These are phyloP conservation scores for Vipera latastei DNA, from an alignment of 2,797 vertebrate genomes.

Conservation along the genomic window DNA sequence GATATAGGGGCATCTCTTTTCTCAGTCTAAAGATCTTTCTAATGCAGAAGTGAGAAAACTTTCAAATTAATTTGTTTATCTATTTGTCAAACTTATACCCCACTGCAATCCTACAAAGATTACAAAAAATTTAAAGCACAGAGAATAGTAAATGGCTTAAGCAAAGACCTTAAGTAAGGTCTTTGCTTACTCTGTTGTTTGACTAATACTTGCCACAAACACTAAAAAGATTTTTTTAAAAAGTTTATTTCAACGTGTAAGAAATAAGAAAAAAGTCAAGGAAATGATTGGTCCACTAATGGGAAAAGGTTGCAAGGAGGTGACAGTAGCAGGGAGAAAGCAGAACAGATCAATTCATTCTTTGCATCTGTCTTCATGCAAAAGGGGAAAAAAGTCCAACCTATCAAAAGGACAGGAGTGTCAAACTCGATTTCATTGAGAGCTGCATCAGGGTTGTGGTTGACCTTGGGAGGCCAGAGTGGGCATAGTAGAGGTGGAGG, in stretches of 20 bases:
- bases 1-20: not conserved
- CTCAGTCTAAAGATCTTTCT: not conserved
- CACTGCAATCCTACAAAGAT: not conserved
- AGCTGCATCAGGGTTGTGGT: too few relatives aligned
- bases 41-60: not conserved
- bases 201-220: not conserved
- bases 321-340: not conserved
- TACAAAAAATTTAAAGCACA: not conserved
- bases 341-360: not conserved
- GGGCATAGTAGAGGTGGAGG: too few relatives aligned
- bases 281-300: not conserved
- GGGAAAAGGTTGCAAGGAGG: not conserved
- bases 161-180: not conserved
- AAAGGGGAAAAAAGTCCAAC: not conserved
- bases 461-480: too few relatives aligned
- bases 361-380: not conserved
- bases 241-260: not conserved
- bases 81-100: not conserved
- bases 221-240: not conserved
- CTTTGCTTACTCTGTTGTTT: not conserved
- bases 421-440: too few relatives aligned
- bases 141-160: not conserved
- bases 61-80: not conserved
- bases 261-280: not conserved
- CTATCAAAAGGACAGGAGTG: not conserved